phyloP scores from a whole-genome alignment of 2,888 invertebrate species.

The Idaea biselata region DNA sequence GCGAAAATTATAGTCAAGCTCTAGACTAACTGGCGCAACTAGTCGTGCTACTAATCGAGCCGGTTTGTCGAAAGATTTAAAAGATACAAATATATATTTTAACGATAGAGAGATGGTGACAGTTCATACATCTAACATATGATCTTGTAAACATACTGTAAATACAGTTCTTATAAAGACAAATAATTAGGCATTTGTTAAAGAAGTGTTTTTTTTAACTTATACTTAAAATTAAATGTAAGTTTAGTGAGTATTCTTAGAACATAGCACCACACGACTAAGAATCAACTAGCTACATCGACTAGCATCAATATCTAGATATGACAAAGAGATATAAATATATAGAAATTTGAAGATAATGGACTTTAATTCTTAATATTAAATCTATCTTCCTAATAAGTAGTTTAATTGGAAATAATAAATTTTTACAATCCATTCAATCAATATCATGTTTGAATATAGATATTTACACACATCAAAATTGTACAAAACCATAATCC shows the following conservation, averaged over 20 bases:
- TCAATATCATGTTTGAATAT: slow-evolving; percentile 13
- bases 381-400: not conserved
- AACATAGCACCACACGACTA: slow-evolving; percentile 66
- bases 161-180: not conserved
- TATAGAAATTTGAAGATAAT: slow-evolving; percentile 34
- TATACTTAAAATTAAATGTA: not conserved
- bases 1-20: slow-evolving; percentile 14
- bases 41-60: not conserved
- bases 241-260: not conserved
- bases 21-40: not conserved
- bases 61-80: not conserved
- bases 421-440: slow-evolving; percentile 4
- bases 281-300: slow-evolving; percentile 7
- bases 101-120: not conserved
- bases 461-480: slow-evolving; percentile 27
- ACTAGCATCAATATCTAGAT: slow-evolving; percentile 30
- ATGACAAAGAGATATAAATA: slow-evolving; percentile 47
- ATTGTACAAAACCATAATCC: not conserved
- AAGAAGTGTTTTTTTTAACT: not conserved
- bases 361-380: slow-evolving; percentile 6
- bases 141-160: not conserved
- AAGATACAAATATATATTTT: not conserved
- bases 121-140: not conserved
- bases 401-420: too few species aligned
- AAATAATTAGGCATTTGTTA: not conserved